A percentile compares a stretch with the other conserved stretches of the same genome.
These are phyloP conservation scores for Capra hircus DNA, from an alignment of 2,113 vertebrate genomes.

Conservation along the genomic window DNA sequence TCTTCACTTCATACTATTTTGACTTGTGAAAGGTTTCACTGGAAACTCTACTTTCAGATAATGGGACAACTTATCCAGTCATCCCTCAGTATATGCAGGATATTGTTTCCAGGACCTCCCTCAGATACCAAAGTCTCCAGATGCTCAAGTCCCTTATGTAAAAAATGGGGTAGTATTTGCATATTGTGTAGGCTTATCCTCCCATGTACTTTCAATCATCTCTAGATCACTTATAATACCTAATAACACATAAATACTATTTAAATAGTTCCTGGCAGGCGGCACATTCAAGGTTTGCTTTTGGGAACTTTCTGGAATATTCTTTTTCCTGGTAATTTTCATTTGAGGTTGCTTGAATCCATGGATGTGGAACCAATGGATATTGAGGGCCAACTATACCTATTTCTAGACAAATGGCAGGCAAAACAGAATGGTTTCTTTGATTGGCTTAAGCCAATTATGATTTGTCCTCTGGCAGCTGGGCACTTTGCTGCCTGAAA, in stretches of 20 bases:
- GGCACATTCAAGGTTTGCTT: not conserved
- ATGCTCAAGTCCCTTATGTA: not conserved
- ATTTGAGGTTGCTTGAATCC: not conserved
- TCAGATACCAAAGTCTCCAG: not conserved
- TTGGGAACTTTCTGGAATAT: not conserved
- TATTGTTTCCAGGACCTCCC: not conserved
- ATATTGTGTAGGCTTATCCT: not conserved
- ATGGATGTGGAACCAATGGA: not conserved
- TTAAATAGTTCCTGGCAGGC: not conserved
- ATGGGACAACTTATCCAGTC: not conserved
- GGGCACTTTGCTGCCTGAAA: not conserved
- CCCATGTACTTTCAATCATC: not conserved
- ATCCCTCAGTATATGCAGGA: not conserved
- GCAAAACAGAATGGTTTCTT: not conserved
- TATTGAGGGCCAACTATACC: not conserved
- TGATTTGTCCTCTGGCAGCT: not conserved
- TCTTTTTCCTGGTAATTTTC: not conserved
- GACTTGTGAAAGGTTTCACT: not conserved
- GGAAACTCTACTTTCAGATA: not conserved
- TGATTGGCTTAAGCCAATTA: not conserved
- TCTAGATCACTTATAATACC: not conserved
- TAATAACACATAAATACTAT: not conserved
- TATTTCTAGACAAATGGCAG: not conserved
- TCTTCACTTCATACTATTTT: not conserved
- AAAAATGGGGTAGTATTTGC: not conserved